Evolutionary conservation across 2,797 vertebrate species (phyloP).

Genomic region (Coreius guichenoti): DNA sequence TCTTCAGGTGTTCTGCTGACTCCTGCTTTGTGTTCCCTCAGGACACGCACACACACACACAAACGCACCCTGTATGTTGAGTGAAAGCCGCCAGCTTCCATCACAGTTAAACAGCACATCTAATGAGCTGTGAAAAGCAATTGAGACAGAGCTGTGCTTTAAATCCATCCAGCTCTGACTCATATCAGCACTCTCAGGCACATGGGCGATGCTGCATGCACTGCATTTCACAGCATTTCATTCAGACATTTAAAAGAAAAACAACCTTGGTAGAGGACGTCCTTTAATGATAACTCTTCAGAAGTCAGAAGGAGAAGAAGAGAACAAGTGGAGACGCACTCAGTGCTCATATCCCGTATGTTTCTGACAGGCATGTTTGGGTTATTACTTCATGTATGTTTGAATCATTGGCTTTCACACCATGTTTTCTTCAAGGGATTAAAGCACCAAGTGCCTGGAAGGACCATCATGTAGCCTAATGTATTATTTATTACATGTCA

Average conservation of each 20-base stretch:
- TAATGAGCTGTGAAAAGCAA: slow-evolving; percentile 63
- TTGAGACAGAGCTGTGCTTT: slow-evolving; percentile 45
- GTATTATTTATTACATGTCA: slow-evolving; percentile 11
- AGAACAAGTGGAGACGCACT: background rate
- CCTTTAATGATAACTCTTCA: background rate
- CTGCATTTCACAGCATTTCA: slow-evolving; percentile 50
- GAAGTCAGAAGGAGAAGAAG: background rate
- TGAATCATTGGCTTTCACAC: slow-evolving; percentile 16
- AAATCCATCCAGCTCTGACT: slow-evolving; percentile 27
- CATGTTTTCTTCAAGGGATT: background rate
- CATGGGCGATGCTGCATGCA: slow-evolving; percentile 12
- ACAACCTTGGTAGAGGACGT: slow-evolving; percentile 6
- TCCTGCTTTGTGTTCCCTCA: slow-evolving; percentile 6
- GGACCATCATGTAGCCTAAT: background rate
- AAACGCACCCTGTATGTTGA: background rate
- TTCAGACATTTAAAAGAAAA: slow-evolving; percentile 10
- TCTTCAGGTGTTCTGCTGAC: slow-evolving; percentile 45
- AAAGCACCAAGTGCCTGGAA: background rate
- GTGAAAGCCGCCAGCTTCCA: slow-evolving; percentile 35
- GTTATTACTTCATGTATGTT: slow-evolving; percentile 27
- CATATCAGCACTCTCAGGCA: slow-evolving; percentile 45
- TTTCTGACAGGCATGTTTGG: slow-evolving; percentile 20
- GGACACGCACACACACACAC: slow-evolving; percentile 17
- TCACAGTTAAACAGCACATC: slow-evolving; percentile 17
- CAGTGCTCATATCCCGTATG: slow-evolving; percentile 14